Evolutionary conservation across 2,888 invertebrate species (phyloP).

Genomic region (Folsomia manolachei): DNA sequence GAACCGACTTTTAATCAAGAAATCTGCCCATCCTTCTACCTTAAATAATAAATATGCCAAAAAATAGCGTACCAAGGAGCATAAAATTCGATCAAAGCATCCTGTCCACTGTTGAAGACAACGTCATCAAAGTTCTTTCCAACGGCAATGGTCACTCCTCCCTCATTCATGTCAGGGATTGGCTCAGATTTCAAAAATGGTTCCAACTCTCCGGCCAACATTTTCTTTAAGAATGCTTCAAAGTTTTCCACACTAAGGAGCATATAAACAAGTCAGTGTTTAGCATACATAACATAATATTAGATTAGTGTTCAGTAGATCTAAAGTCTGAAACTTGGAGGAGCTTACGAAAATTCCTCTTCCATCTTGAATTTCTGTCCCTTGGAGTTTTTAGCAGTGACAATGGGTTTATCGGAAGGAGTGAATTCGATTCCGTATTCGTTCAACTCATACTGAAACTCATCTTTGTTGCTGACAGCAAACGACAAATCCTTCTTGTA

Average conservation of each 20-base stretch:
- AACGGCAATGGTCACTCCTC: conserved; percentile 83
- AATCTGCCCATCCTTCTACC: not conserved
- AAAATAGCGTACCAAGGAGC: conserved; percentile 89
- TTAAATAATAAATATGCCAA: no score
- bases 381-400: conserved; percentile 76
- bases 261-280: no score
- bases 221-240: conserved; percentile 76
- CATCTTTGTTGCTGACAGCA: conserved; percentile 87
- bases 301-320: conserved; percentile 10
- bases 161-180: conserved; percentile 79
- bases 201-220: conserved; percentile 77
- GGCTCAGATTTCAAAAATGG: conserved; percentile 94
- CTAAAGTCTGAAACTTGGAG: no score
- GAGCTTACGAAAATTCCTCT: conserved; percentile 67
- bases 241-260: conserved; percentile 77
- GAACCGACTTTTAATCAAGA: not conserved
- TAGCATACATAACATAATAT: not conserved
- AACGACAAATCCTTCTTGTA: conserved; percentile 69
- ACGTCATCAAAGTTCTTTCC: conserved; percentile 96
- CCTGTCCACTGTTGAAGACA: conserved; percentile 83
- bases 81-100: conserved; percentile 96
- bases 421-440: conserved; percentile 88
- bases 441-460: conserved; percentile 89
- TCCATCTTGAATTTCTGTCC: conserved; percentile 87
- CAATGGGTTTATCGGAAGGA: conserved; percentile 82